Evolutionary conservation across 2,888 invertebrate species (phyloP).

Genomic region (Diarsia rubi): DNA sequence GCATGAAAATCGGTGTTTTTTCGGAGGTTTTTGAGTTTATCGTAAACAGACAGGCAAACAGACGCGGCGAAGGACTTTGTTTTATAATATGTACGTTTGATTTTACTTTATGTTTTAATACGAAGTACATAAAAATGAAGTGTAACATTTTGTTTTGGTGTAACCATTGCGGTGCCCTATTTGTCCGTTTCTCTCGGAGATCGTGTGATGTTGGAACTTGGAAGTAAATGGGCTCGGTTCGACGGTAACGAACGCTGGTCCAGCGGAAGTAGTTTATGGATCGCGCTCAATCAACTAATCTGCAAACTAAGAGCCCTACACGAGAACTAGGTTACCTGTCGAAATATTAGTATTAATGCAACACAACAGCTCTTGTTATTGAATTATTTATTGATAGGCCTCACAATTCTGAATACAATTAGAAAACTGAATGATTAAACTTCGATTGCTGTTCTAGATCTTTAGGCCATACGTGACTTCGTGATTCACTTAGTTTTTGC

Average conservation of each 20-base stretch:
- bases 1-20: too few relatives aligned
- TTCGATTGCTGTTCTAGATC: background rate
- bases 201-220: slow-evolving; percentile 4
- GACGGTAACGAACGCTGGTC: slow-evolving; percentile 7
- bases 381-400: background rate
- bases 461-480: background rate
- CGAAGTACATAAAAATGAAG: background rate
- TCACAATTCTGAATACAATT: background rate
- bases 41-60: too few relatives aligned
- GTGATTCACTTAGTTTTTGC: background rate
- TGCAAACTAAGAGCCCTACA: slow-evolving; percentile 21
- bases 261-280: slow-evolving; percentile 44
- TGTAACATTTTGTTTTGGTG: background rate
- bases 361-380: background rate
- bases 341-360: background rate
- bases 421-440: slow-evolving; percentile 4
- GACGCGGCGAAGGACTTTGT: too few relatives aligned
- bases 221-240: slow-evolving; percentile 5
- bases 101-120: background rate
- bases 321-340: slow-evolving; percentile 26
- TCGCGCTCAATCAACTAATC: slow-evolving; percentile 41
- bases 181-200: background rate
- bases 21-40: too few relatives aligned
- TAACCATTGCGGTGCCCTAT: background rate
- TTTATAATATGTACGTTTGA: background rate